Conservation (phyloP, 2,888 invertebrate species). For the Ecliptopera silaceata region DNA sequence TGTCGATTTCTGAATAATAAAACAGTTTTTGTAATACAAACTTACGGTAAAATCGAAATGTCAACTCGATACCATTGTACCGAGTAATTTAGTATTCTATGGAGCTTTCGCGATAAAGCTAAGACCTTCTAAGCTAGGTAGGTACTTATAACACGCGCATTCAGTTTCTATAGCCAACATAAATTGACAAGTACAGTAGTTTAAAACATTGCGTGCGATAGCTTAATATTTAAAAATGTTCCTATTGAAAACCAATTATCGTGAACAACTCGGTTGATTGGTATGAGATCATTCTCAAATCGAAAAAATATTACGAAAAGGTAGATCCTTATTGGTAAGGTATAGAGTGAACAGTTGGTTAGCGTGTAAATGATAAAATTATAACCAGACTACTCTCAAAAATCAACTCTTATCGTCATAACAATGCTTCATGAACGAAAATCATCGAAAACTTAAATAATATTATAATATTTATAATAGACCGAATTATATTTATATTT, state of each 20-base stretch:
- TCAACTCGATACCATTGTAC: neutral
- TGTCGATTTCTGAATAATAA: conserved; percentile 28
- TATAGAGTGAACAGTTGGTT: neutral
- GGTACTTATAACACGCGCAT: too few species aligned
- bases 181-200: neutral
- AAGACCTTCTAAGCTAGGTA: neutral
- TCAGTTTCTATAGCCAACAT: too few species aligned
- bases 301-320: neutral
- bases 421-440: too few species aligned
- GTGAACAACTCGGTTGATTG: neutral
- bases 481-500: too few species aligned
- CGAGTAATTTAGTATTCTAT: neutral
- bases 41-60: neutral
- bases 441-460: too few species aligned
- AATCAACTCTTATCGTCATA: too few species aligned
- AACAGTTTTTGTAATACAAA: neutral
- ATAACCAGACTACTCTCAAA: neutral
- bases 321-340: neutral
- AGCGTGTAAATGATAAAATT: neutral
- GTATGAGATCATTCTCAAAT: neutral
- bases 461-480: too few species aligned
- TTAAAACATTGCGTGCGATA: neutral
- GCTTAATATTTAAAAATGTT: neutral
- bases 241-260: neutral
- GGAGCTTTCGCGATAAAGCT: neutral